Evolutionary conservation across 2,888 invertebrate genomes (phyloP).

Genomic region (Platypus cylindrus): DNA sequence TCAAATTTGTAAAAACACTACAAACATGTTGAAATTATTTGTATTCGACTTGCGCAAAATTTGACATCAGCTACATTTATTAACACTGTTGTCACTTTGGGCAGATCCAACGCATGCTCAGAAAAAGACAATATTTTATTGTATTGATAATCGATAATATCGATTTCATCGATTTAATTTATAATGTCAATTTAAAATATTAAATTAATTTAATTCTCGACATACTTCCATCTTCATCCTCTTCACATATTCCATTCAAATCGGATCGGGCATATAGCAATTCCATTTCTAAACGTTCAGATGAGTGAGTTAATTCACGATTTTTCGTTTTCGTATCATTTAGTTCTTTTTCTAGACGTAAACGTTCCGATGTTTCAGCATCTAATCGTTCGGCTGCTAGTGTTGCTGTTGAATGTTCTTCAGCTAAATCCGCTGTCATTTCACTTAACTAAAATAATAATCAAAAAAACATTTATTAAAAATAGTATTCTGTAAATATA

Average conservation of each 20-base stretch:
- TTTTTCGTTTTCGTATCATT: constrained; percentile 67
- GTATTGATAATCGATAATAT: too few species aligned
- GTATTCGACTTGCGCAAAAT: too few species aligned
- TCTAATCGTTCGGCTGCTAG: constrained; percentile 82
- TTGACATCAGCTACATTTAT: too few species aligned
- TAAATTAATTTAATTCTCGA: too few species aligned
- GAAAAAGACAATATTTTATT: too few species aligned
- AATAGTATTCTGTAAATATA: not conserved
- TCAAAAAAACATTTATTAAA: constrained; percentile 5
- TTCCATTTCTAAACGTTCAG: constrained; percentile 77
- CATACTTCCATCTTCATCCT: constrained; percentile 45
- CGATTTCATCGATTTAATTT: too few species aligned
- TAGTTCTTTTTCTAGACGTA: constrained; percentile 78
- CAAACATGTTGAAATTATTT: too few species aligned
- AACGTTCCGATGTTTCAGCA: constrained; percentile 76
- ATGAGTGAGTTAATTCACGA: constrained; percentile 59
- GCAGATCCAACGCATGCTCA: too few species aligned
- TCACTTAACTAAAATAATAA: constrained; percentile 68
- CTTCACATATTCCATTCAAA: constrained; percentile 56
- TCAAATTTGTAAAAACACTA: too few species aligned
- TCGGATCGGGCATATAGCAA: constrained; percentile 62
- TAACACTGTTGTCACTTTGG: too few species aligned
- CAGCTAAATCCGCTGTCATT: constrained; percentile 81
- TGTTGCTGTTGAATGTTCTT: constrained; percentile 83
- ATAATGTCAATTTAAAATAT: too few species aligned